Conservation (phyloP, 2,888 invertebrate species). For the Melanotus villosus region DNA sequence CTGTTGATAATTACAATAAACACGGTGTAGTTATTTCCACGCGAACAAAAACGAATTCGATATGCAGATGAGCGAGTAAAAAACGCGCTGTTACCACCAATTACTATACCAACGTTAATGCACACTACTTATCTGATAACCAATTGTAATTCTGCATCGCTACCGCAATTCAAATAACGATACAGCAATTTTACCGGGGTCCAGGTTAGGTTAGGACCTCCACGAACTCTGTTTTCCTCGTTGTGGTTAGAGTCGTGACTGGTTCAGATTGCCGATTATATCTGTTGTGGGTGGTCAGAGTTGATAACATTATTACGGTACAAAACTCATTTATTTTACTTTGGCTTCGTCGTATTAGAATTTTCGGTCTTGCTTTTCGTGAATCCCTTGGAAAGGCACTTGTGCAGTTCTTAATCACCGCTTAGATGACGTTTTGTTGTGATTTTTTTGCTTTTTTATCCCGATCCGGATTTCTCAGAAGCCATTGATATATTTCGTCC, state of each 20-base stretch:
- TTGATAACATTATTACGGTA: slow-evolving; percentile 45
- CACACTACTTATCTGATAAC: slow-evolving; percentile 17
- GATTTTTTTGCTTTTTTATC: slow-evolving; percentile 21
- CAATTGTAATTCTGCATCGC: slow-evolving; percentile 29
- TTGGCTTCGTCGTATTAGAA: slow-evolving; percentile 11
- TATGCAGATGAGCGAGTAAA: background rate
- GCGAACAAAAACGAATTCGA: too few species aligned
- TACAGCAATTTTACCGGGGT: slow-evolving; percentile 22
- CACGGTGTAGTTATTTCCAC: too few species aligned
- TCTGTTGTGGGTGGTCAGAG: slow-evolving; percentile 45
- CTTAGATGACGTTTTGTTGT: slow-evolving; percentile 5
- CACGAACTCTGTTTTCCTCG: slow-evolving; percentile 37
- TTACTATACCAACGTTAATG: background rate
- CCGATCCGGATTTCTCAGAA: slow-evolving; percentile 26
- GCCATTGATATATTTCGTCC: slow-evolving; percentile 8
- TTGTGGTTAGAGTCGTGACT: slow-evolving; percentile 44
- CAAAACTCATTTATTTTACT: slow-evolving; percentile 32
- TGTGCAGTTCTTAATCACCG: slow-evolving; percentile 3
- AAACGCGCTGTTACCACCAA: slow-evolving; percentile 12
- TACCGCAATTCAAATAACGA: background rate
- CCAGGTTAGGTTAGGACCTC: slow-evolving; percentile 33
- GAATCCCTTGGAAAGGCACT: too few species aligned
- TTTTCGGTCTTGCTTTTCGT: slow-evolving; percentile 12
- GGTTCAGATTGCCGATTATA: slow-evolving; percentile 39
- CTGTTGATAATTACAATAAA: too few species aligned